Evolutionary conservation across 2,113 vertebrate genomes (phyloP).

Genomic region (Galbula dea): DNA sequence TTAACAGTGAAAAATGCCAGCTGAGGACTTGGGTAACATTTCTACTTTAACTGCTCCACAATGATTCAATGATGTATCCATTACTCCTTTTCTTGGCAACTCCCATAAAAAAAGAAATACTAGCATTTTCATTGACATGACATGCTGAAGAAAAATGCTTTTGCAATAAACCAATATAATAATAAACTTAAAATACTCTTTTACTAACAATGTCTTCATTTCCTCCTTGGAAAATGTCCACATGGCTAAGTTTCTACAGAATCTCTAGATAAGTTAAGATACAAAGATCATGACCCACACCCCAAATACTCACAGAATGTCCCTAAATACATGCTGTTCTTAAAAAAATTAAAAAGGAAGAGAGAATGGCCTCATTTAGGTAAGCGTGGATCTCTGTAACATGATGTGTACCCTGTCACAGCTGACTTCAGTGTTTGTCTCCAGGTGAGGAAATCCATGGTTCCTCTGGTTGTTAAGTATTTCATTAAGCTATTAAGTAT

Average conservation of each 20-base stretch:
- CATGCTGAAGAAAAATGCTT: neutral
- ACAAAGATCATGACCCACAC: neutral
- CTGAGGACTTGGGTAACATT: neutral
- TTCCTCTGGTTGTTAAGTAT: neutral
- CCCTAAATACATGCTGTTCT: neutral
- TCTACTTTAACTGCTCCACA: neutral
- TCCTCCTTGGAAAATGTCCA: neutral
- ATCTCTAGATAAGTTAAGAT: neutral
- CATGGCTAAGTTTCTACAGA: neutral
- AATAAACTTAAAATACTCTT: neutral
- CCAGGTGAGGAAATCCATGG: neutral
- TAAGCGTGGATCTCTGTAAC: neutral
- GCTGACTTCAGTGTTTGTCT: neutral
- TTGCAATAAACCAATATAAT: neutral
- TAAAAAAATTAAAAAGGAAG: neutral
- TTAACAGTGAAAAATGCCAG: neutral
- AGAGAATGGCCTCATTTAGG: neutral
- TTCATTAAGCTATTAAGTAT: neutral
- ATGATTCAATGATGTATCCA: fast-evolving
- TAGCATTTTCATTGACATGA: neutral
- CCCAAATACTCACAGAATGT: neutral
- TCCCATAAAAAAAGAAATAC: neutral
- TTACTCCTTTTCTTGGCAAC: neutral
- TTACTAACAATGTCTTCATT: neutral
- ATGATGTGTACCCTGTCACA: neutral